phyloP scores from a whole-genome alignment of 1,140 invertebrate genomes.

The Sycophaga agraensis region DNA sequence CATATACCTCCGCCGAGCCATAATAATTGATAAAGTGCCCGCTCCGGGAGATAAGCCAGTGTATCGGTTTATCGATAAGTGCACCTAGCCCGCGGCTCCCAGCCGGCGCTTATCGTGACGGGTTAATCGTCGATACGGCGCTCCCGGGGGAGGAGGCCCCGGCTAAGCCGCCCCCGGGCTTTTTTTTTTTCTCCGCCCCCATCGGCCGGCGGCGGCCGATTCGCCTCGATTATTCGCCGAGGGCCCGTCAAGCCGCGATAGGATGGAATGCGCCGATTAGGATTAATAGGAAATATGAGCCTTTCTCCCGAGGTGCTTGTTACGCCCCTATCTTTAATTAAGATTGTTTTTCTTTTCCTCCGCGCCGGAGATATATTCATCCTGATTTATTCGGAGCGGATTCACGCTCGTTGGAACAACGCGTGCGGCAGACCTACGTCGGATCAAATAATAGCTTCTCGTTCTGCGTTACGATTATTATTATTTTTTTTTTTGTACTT shows the following conservation, averaged over 20 bases:
- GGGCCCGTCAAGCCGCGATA: neutral
- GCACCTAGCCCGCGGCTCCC: neutral
- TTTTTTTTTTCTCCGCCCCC: neutral
- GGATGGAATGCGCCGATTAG: conserved; percentile 10
- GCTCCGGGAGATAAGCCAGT: conserved; percentile 6
- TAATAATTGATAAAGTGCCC: conserved; percentile 20
- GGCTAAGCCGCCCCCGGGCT: neutral
- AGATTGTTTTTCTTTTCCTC: too few species aligned
- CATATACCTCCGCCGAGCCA: too few species aligned
- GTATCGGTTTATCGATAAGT: conserved; percentile 10
- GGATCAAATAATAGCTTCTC: too few species aligned
- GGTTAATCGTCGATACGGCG: conserved; percentile 21
- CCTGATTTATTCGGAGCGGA: too few species aligned
- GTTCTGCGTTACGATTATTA: too few species aligned
- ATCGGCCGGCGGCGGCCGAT: neutral
- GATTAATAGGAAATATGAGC: neutral
- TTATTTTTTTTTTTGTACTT: too few species aligned
- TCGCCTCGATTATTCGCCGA: neutral
- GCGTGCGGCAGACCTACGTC: too few species aligned
- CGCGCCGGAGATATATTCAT: too few species aligned
- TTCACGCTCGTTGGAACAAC: too few species aligned
- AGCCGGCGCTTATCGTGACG: conserved; percentile 5
- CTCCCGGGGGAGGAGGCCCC: neutral
- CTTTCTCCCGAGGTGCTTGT: too few species aligned
- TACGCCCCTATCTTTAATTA: too few species aligned